These are phyloP conservation scores for Dermatemys mawii DNA, from an alignment of 2,113 vertebrate genomes.

Conservation along the genomic window DNA sequence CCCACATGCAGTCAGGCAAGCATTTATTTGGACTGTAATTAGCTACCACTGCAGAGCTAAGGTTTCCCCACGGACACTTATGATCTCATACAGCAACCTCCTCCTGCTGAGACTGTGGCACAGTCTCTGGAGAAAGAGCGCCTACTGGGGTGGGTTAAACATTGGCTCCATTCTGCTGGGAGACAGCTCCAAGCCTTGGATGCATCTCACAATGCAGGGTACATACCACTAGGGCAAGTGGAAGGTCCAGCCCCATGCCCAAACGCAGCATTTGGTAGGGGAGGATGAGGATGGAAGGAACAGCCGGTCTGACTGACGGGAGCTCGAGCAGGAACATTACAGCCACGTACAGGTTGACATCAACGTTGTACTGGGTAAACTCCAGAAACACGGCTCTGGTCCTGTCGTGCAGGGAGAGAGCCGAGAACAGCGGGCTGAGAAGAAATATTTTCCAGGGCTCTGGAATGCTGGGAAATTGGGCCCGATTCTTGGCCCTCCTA, in stretches of 20 bases:
- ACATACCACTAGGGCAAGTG: conserved; percentile 71
- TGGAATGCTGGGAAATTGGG: not conserved
- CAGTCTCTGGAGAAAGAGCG: not conserved
- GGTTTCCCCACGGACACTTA: not conserved
- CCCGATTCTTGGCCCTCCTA: not conserved
- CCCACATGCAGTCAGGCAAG: not conserved
- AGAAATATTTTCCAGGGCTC: not conserved
- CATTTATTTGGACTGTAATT: not conserved
- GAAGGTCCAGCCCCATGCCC: conserved; percentile 63
- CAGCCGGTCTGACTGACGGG: not conserved
- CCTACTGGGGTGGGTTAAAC: not conserved
- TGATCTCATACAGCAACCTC: not conserved
- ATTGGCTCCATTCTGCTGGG: not conserved
- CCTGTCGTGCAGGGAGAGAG: conserved; percentile 33
- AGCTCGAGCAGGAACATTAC: conserved; percentile 72
- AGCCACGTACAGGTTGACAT: conserved; percentile 74
- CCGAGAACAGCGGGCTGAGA: not conserved
- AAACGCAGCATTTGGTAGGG: conserved; percentile 71
- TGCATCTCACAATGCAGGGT: not conserved
- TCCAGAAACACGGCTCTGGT: conserved; percentile 70
- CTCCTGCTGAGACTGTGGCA: not conserved
- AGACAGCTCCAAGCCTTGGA: not conserved
- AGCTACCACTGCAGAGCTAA: not conserved
- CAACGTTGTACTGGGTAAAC: conserved; percentile 81
- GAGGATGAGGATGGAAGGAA: conserved; percentile 65